Conservation (phyloP, 1,140 invertebrate genomes). For the Glomeris maerens region DNA sequence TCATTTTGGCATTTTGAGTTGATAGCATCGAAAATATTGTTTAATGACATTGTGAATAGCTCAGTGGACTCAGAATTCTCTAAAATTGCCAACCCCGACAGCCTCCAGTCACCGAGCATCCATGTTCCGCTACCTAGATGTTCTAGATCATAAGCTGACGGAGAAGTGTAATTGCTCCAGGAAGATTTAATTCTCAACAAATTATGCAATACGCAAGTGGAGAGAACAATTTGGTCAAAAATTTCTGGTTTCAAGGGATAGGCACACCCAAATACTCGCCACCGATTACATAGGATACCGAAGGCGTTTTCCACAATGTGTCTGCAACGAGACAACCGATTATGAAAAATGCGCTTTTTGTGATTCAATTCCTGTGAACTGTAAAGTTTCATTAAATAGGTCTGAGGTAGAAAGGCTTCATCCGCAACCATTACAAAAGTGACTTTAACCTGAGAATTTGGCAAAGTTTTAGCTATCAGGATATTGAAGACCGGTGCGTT, state of each 20-base stretch:
- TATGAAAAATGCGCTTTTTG: constrained; percentile 19
- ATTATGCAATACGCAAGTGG: too few species aligned
- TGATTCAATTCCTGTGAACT: constrained; percentile 10
- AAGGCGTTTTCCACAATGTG: constrained; percentile 21
- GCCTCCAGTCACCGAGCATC: too few species aligned
- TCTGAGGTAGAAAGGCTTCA: constrained; percentile 20
- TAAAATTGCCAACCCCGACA: too few species aligned
- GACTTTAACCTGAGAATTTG: background rate
- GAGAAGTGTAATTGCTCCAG: too few species aligned
- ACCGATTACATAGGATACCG: constrained; percentile 15
- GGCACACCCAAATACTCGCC: constrained; percentile 10
- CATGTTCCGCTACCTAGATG: too few species aligned
- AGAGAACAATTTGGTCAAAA: background rate
- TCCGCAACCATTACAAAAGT: constrained; percentile 20
- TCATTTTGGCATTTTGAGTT: too few species aligned
- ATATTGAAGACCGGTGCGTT: constrained; percentile 2
- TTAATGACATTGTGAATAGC: too few species aligned
- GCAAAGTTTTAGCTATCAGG: constrained; percentile 9
- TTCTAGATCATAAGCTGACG: too few species aligned
- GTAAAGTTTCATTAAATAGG: too few species aligned
- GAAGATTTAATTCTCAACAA: too few species aligned
- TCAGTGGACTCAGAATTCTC: too few species aligned
- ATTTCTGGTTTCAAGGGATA: background rate
- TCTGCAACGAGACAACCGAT: constrained; percentile 17
- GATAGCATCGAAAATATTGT: too few species aligned